These are phyloP conservation scores for Arothron firmamentum DNA, from an alignment of 2,113 vertebrate species.

Conservation along the genomic window DNA sequence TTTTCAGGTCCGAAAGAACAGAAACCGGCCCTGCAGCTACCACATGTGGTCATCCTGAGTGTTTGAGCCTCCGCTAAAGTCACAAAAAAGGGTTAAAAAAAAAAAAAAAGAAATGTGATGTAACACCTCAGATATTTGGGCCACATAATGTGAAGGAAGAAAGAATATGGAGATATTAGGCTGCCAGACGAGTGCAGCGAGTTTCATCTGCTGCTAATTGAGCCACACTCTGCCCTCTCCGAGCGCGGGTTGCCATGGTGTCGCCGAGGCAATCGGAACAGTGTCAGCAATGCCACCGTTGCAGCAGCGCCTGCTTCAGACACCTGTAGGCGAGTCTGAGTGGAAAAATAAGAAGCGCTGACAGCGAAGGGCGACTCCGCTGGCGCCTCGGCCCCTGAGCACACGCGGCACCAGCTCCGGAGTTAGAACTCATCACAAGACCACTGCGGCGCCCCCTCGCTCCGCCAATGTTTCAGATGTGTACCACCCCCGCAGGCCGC, in stretches of 20 bases:
- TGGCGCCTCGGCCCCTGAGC: conserved; percentile 12
- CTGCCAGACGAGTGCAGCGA: conserved; percentile 36
- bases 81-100: conserved; percentile 2
- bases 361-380: conserved; percentile 28
- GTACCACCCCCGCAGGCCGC: neutral
- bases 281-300: conserved; percentile 69
- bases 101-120: conserved; percentile 36
- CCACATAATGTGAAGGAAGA: conserved; percentile 48
- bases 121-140: conserved; percentile 52
- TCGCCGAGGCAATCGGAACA: conserved; percentile 66
- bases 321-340: conserved; percentile 59
- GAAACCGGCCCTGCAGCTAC: no score
- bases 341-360: conserved; percentile 44
- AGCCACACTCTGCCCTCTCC: conserved; percentile 64
- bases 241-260: conserved; percentile 70
- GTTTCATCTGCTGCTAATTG: conserved; percentile 66
- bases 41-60: neutral
- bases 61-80: conserved; percentile 11
- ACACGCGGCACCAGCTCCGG: conserved; percentile 11
- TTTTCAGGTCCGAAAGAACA: no score
- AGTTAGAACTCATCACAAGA: neutral
- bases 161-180: conserved; percentile 51
- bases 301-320: conserved; percentile 51
- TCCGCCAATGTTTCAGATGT: neutral
- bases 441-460: neutral